Percentiles rank a stretch among this genome's conserved stretches.
phyloP scores from a whole-genome alignment of 2,888 invertebrate species.

The Cheilosia vernalis region DNA sequence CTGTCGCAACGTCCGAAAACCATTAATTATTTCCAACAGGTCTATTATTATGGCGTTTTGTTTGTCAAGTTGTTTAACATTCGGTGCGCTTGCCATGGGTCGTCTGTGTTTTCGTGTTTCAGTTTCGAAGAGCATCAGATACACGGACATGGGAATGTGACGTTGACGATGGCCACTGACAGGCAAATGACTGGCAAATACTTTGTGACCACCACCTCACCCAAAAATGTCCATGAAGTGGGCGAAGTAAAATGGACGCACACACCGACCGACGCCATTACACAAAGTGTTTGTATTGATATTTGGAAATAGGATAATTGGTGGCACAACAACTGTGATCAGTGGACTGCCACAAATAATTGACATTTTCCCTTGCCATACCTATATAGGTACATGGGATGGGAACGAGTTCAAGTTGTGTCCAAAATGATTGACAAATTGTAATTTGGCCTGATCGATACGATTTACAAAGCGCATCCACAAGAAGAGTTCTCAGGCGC shows the following conservation, averaged over 20 bases:
- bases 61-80: constrained; percentile 74
- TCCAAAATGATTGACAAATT: constrained; percentile 71
- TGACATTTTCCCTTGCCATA: constrained; percentile 57
- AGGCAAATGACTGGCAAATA: constrained; percentile 73
- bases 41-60: constrained; percentile 75
- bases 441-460: constrained; percentile 58
- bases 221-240: constrained; percentile 34
- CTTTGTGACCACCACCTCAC: constrained; percentile 58
- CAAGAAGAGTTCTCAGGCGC: constrained; percentile 37
- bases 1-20: constrained; percentile 74
- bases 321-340: constrained; percentile 71
- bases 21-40: constrained; percentile 75
- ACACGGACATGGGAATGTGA: constrained; percentile 39
- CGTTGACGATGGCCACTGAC: constrained; percentile 62
- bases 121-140: constrained; percentile 38
- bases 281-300: constrained; percentile 69
- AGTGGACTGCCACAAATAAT: constrained; percentile 72
- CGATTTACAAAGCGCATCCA: constrained; percentile 28
- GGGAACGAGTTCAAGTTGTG: constrained; percentile 24
- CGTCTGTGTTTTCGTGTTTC: constrained; percentile 18
- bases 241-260: constrained; percentile 3
- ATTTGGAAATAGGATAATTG: constrained; percentile 73
- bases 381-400: constrained; percentile 7
- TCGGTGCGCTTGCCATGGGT: constrained; percentile 37
- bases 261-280: background rate